Evolutionary conservation across 64 coral and sea anemone species (phyloP).

Genomic region (Anthopleura sola): DNA sequence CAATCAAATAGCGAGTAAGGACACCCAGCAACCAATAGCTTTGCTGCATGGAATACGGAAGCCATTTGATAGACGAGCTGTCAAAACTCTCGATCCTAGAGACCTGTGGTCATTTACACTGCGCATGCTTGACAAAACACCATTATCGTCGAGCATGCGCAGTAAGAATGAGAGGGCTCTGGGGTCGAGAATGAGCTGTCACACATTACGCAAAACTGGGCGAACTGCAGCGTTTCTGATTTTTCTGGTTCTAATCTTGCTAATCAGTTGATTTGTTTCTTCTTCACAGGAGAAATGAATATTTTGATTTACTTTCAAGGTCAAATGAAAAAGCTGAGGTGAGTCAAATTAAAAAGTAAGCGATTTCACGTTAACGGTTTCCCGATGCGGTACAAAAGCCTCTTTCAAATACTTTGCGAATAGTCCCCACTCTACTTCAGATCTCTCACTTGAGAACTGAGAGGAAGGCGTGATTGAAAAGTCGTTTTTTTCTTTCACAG

Average conservation of each 20-base stretch:
- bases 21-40: neutral
- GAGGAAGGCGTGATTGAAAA: neutral
- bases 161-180: no score
- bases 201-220: neutral
- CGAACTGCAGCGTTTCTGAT: no score
- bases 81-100: no score
- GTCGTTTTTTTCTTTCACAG: neutral
- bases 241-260: no score
- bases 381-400: neutral
- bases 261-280: neutral
- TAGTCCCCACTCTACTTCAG: neutral
- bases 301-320: constrained; percentile 42
- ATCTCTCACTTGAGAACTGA: neutral
- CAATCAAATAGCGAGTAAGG: neutral
- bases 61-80: no score
- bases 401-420: neutral
- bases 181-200: no score
- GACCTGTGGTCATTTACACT: no score
- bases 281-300: constrained; percentile 36
- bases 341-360: neutral
- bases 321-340: constrained; percentile 23
- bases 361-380: neutral
- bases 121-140: no score
- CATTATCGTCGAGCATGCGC: no score
- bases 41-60: neutral